Conservation (phyloP, 2,797 vertebrate genomes). For the Micropoecilia bifurca region DNA sequence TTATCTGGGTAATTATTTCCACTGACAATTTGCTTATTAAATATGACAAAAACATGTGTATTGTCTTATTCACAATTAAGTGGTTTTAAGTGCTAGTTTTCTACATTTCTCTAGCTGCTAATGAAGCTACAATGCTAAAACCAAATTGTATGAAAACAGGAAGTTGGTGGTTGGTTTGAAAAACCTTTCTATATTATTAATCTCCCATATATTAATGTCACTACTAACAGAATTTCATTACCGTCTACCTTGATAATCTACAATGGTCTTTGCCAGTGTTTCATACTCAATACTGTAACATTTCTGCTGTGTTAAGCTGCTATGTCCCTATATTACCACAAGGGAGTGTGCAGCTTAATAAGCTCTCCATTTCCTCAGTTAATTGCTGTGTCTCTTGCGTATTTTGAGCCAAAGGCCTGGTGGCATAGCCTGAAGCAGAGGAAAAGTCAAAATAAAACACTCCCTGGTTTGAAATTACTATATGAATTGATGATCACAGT, state of each 20-base stretch:
- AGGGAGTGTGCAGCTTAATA: neutral
- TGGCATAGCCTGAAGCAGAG: neutral
- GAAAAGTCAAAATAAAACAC: neutral
- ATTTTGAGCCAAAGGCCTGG: neutral
- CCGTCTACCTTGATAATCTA: neutral
- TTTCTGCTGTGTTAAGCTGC: neutral
- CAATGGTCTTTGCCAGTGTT: neutral
- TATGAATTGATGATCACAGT: neutral
- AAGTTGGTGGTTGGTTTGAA: neutral
- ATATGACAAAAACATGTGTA: neutral
- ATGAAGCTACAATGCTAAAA: neutral
- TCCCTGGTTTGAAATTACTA: neutral
- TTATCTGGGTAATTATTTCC: neutral
- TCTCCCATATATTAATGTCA: neutral
- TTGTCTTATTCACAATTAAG: neutral
- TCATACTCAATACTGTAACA: neutral
- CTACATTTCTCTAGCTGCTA: neutral
- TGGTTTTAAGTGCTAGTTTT: neutral
- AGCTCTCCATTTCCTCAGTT: neutral
- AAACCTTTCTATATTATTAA: neutral
- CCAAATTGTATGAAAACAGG: neutral
- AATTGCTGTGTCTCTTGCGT: neutral
- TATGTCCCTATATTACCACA: neutral
- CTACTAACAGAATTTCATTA: neutral
- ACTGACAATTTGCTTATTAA: neutral